Percentiles rank a stretch among this genome's conserved stretches.
Evolutionary conservation across 2,797 vertebrate species (phyloP).

Genomic region (Centroberyx gerrardi): DNA sequence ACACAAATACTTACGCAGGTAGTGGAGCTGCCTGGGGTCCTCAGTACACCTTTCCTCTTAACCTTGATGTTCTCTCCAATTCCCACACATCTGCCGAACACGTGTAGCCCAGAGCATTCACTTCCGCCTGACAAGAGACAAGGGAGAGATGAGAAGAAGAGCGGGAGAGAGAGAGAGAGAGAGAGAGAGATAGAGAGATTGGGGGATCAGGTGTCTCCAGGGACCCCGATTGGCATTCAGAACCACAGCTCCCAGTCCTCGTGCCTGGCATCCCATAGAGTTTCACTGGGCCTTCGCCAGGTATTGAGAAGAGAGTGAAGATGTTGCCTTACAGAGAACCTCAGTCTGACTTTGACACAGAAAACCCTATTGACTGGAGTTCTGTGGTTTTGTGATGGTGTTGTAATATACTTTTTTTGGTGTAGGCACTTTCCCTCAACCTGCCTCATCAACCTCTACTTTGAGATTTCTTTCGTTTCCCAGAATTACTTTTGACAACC

Average conservation of each 20-base stretch:
- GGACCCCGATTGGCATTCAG: conserved; percentile 66
- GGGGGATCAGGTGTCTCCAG: conserved; percentile 52
- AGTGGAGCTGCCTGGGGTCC: conserved; percentile 66
- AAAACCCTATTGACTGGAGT: background rate
- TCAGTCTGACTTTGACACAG: background rate
- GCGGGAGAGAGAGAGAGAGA: background rate
- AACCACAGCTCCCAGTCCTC: conserved; percentile 41
- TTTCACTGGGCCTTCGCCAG: conserved; percentile 23
- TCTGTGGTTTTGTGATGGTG: conserved; percentile 1
- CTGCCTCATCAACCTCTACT: background rate
- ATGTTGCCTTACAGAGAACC: conserved; percentile 14
- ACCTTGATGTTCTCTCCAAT: conserved; percentile 78
- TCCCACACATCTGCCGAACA: conserved; percentile 75
- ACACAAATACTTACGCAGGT: conserved; percentile 69
- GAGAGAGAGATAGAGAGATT: conserved; percentile 15
- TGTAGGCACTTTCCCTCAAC: background rate
- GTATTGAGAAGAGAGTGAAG: conserved; percentile 20
- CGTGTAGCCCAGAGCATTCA: conserved; percentile 73
- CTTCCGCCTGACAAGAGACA: conserved; percentile 67
- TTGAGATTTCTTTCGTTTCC: background rate
- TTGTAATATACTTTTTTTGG: background rate
- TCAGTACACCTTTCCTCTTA: conserved; percentile 70
- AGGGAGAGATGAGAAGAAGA: conserved; percentile 47
- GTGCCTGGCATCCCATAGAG: conserved; percentile 47
- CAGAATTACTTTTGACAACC: background rate